phyloP scores from a whole-genome alignment of 2,888 invertebrate species.

The Morinoia aosen region DNA sequence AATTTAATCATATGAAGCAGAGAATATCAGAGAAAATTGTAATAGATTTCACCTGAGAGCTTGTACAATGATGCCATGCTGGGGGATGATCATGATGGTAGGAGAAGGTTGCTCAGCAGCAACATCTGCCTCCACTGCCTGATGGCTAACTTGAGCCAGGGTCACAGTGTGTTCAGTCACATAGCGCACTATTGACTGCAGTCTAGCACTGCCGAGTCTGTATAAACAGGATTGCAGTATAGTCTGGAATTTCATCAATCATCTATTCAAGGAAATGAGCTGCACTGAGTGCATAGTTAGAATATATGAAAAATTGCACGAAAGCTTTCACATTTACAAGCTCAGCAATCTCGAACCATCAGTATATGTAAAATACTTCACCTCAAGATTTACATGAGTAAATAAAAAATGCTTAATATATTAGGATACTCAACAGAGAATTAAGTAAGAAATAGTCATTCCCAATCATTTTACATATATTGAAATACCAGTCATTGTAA shows the following conservation, averaged over 20 bases:
- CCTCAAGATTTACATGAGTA: too few species aligned
- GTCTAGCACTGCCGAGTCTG: background rate
- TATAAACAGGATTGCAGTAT: background rate
- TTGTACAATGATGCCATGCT: slow-evolving; percentile 65
- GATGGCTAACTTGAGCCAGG: slow-evolving; percentile 21
- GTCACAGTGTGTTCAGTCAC: slow-evolving; percentile 55
- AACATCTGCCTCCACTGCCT: background rate
- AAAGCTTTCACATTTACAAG: too few species aligned
- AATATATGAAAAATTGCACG: too few species aligned
- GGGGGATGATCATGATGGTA: slow-evolving; percentile 59
- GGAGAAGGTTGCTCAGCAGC: slow-evolving; percentile 50
- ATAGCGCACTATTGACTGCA: slow-evolving; percentile 50
- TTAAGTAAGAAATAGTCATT: too few species aligned
- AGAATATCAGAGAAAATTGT: background rate
- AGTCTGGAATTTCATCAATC: background rate
- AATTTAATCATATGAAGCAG: background rate
- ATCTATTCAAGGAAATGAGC: background rate
- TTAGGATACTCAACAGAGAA: too few species aligned
- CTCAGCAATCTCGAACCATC: too few species aligned
- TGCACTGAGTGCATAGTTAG: background rate
- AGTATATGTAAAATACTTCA: too few species aligned
- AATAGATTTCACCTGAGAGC: slow-evolving; percentile 57
- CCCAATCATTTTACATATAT: too few species aligned
- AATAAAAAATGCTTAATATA: too few species aligned
- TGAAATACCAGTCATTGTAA: too few species aligned